Percentiles rank a stretch among this genome's conserved stretches.
Evolutionary conservation across 2,113 vertebrate species (phyloP).

Genomic region (Siniperca chuatsi): DNA sequence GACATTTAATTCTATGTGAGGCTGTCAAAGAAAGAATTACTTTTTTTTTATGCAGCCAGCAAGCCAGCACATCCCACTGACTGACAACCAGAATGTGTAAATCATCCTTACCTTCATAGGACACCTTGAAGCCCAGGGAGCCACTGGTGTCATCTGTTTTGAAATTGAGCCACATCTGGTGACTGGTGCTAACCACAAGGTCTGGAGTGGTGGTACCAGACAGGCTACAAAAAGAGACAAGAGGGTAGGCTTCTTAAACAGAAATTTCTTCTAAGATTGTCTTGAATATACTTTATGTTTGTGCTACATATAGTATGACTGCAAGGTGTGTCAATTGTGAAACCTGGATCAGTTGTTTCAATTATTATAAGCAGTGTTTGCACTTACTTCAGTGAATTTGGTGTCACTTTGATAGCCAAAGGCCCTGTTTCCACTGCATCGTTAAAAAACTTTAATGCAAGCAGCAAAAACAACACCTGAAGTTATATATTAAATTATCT

Average conservation of each 20-base stretch:
- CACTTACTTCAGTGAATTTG: conserved; percentile 11
- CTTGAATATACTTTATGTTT: neutral
- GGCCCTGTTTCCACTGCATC: conserved; percentile 15
- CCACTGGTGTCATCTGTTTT: conserved; percentile 97
- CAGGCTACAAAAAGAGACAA: conserved; percentile 82
- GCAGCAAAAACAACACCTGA: conserved; percentile 29
- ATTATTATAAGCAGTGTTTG: conserved; percentile 11
- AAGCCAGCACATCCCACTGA: neutral
- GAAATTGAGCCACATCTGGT: conserved; percentile 99
- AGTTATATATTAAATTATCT: conserved; percentile 40
- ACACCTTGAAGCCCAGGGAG: conserved; percentile 95
- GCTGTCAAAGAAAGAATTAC: neutral
- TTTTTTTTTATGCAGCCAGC: neutral
- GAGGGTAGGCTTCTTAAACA: neutral
- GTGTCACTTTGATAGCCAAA: conserved; percentile 22
- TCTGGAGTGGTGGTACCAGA: conserved; percentile 95
- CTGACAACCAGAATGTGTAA: neutral
- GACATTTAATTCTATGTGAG: neutral
- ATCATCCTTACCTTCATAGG: conserved; percentile 90
- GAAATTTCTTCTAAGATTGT: neutral
- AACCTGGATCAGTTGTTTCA: neutral
- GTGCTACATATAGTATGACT: neutral
- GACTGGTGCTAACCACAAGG: conserved; percentile 96
- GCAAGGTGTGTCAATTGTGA: neutral
- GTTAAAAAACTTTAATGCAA: conserved; percentile 29